Base-by-base conservation (phyloP, 2,797 vertebrate genomes). In the Uromys caudimaculatus region DNA sequence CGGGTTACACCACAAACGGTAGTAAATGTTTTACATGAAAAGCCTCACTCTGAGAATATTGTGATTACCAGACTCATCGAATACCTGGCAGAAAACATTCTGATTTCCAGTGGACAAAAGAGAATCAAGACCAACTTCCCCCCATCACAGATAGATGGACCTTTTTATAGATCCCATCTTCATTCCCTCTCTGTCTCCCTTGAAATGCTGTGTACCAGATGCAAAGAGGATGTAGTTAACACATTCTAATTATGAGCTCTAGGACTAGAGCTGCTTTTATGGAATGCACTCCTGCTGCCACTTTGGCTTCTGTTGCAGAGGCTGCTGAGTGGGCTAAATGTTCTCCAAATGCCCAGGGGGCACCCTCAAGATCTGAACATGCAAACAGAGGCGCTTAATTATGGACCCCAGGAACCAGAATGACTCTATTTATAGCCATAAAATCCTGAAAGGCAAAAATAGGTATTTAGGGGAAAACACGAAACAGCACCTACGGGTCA, bases 221-320 rank as follows among this genome's bases (percentile, higher is more conserved):
- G 97, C 96, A 95, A 97, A 95, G 95, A 98, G 97, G 95, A 97
- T 97, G 96, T 96, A 96, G 97, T 97, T 97, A 97, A 97, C 97
- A 97, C 95, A 52, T 97, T 96, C 97, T 97, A 97, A 97, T 97
- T 97, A 97, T 93, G 96, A 97, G 96, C 96, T 96, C 92, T 95
- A 93, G 97, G 96, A 97, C 97, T 94, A 95, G 95, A 96, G 89
- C 92, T 85, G 94, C 93, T 97, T 97, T 98, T 95, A 97, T 97
- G 94, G 96, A 96, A 97, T 79, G 87, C 93, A 95, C 96, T 95
- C 95, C 92, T 7, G 94, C 97, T 96, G 97, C 97, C 94, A 91
- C 97, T 98, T 97, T 89, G 96, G 96, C 95, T 97, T 97, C 93
- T 97, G 95, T 85, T 96, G 92, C 91, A 69, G 79, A 89, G 92